Evolutionary conservation across 2,888 invertebrate genomes (phyloP), one percentile per base, ranked within the genome.

Genomic region (Synanthedon vespiformis): DNA sequence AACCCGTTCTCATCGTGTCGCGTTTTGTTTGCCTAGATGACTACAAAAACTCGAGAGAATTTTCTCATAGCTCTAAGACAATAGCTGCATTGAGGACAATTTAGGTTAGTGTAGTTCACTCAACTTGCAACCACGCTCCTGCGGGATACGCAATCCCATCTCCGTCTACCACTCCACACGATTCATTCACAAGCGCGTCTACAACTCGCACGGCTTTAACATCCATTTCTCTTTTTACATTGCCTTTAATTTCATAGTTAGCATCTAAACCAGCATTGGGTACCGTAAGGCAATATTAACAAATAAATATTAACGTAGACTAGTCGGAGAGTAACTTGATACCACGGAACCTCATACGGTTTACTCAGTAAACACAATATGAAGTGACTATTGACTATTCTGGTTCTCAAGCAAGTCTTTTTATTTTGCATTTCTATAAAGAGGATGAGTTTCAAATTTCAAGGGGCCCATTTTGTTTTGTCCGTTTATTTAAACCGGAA

Each of bases 351-450:
- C 76, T 77, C 77, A 70, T 77, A 77, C 72, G 81, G 83, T 81
- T 83, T 82, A 74, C 77, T 77, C 77, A 73, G 72, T 74, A 85
- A 84, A 85, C 81, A 84, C 79, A 83, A 82, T 80, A 81, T 81
- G 84, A 80, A 86, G 84, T 82, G 85, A 80, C 84, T 86, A 85
- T 86, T 84, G 86, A 86, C 85, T 86, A 83, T 83, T 84, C 78
- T 70, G 73, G 83, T 83, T 81, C 81, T 75, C 77, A 77, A 67
- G 70, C 57, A 64, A 60, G 76, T 74, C 76, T 77, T 84, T 80
- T 77, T 72, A 77, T 80, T 84, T 81, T 74, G 77, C 78, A 71
- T 77, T 80, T 76, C 74, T 77, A 79, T 76, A 73, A 63, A 63
- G 70, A 70, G 77, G 72, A 75, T 70, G 69, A 65, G 78, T 80